Evolutionary conservation across 1,140 invertebrate species (phyloP).

Genomic region (Amyelois transitella): DNA sequence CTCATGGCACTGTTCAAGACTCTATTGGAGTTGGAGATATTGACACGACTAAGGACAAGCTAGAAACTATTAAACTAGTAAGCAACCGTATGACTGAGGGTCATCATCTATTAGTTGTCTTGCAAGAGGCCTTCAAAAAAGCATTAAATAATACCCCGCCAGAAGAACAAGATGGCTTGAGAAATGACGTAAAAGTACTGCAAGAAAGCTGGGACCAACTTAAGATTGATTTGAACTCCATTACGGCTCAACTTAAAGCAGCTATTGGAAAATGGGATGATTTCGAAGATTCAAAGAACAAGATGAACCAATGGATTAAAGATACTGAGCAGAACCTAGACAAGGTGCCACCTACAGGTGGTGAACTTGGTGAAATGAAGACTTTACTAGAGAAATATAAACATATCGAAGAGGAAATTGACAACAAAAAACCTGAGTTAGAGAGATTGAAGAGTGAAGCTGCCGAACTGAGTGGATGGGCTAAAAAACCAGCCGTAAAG

Average conservation of each 20-base stretch:
- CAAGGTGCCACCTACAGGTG: slow-evolving; percentile 80
- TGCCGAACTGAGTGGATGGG: slow-evolving; percentile 81
- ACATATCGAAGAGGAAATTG: slow-evolving; percentile 84
- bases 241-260: slow-evolving; percentile 85
- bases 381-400: slow-evolving; percentile 90
- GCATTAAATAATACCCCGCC: slow-evolving; percentile 86
- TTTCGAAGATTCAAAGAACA: slow-evolving; percentile 81
- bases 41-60: slow-evolving; percentile 85
- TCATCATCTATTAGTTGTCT: slow-evolving; percentile 85
- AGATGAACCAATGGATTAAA: slow-evolving; percentile 82
- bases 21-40: slow-evolving; percentile 88
- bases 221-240: slow-evolving; percentile 86
- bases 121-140: slow-evolving; percentile 90
- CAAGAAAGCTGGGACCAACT: slow-evolving; percentile 89
- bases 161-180: slow-evolving; percentile 85
- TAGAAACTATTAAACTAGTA: slow-evolving; percentile 85
- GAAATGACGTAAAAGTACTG: slow-evolving; percentile 83
- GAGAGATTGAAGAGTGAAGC: slow-evolving; percentile 83
- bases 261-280: slow-evolving; percentile 87
- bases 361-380: slow-evolving; percentile 93
- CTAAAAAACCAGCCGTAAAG: slow-evolving; percentile 77
- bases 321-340: slow-evolving; percentile 79
- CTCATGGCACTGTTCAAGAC: slow-evolving; percentile 86
- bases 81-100: slow-evolving; percentile 87
- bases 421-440: slow-evolving; percentile 82